Evolutionary conservation across 1,140 invertebrate species (phyloP).

Genomic region (Drosophila santomea): DNA sequence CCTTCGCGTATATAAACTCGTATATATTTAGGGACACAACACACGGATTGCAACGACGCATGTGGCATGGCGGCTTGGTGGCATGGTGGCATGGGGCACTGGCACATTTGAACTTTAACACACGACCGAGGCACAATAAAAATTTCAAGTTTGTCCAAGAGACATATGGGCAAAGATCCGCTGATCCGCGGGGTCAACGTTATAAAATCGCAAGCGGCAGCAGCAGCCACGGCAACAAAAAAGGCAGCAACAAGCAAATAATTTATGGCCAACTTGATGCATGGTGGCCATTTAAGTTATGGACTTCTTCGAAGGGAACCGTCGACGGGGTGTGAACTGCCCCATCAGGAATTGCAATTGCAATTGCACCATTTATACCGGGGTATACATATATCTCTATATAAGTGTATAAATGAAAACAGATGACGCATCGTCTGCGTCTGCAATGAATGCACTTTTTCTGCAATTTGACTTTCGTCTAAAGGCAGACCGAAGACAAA

Average conservation of each 20-base stretch:
- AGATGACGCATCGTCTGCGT: conserved; percentile 75
- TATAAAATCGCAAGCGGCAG: conserved; percentile 74
- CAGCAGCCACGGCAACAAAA: conserved; percentile 27
- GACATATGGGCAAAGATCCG: conserved; percentile 63
- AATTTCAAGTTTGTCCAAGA: conserved; percentile 77
- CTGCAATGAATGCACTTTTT: conserved; percentile 71
- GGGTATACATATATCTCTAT: conserved; percentile 5
- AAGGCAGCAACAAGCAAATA: conserved; percentile 71
- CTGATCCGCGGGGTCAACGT: conserved; percentile 75
- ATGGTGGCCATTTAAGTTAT: conserved; percentile 77
- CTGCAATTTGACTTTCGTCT: conserved; percentile 43
- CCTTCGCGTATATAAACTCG: conserved; percentile 48
- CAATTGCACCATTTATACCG: conserved; percentile 9
- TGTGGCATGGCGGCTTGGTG: conserved; percentile 51
- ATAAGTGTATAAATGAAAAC: conserved; percentile 29
- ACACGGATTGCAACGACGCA: conserved; percentile 48
- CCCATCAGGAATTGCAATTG: conserved; percentile 61
- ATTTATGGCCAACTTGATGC: conserved; percentile 78
- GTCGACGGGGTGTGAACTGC: conserved; percentile 63
- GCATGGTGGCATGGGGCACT: conserved; percentile 43
- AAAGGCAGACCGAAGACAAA: conserved; percentile 16
- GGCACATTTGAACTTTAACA: conserved; percentile 81
- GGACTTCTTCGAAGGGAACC: conserved; percentile 38
- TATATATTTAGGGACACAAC: conserved; percentile 17
- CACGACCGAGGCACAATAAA: conserved; percentile 70